phyloP scores from a whole-genome alignment of 2,113 vertebrate genomes.

The Muscicapa adusta region DNA sequence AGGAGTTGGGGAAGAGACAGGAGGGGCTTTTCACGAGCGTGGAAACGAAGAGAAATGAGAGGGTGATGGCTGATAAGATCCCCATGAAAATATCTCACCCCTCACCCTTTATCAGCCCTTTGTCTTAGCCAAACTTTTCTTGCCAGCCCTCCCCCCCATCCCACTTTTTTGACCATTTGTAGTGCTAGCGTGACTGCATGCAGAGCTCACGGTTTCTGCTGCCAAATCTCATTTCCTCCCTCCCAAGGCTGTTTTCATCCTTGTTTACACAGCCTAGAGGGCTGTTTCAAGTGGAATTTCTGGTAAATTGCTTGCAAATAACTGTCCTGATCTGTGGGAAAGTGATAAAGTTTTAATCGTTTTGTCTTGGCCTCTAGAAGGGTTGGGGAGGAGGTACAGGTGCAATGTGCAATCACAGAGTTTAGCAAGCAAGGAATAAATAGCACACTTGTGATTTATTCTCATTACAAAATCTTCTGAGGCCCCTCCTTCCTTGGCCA shows the following conservation, averaged over 20 bases:
- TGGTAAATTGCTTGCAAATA: neutral
- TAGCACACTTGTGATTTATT: neutral
- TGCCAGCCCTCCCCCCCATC: neutral
- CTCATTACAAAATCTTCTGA: neutral
- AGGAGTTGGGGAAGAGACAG: fast-evolving
- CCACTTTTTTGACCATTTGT: neutral
- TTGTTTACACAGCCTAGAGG: constrained; percentile 26
- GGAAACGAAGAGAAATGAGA: neutral
- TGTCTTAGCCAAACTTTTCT: neutral
- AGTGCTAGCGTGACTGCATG: neutral
- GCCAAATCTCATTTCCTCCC: constrained; percentile 7
- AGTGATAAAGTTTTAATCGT: neutral
- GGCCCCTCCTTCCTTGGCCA: neutral
- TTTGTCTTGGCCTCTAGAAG: neutral
- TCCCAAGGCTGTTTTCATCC: constrained; percentile 30
- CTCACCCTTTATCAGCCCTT: neutral
- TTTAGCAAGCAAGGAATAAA: neutral
- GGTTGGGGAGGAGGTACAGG: neutral
- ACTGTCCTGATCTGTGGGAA: neutral
- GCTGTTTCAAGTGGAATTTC: constrained; percentile 1
- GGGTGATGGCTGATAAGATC: neutral
- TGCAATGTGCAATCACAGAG: neutral
- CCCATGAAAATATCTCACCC: neutral
- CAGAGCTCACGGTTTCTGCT: neutral
- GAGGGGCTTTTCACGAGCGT: neutral